These are phyloP conservation scores for Chrysodeixis includens DNA, from an alignment of 2,888 invertebrate genomes.

Conservation along the genomic window DNA sequence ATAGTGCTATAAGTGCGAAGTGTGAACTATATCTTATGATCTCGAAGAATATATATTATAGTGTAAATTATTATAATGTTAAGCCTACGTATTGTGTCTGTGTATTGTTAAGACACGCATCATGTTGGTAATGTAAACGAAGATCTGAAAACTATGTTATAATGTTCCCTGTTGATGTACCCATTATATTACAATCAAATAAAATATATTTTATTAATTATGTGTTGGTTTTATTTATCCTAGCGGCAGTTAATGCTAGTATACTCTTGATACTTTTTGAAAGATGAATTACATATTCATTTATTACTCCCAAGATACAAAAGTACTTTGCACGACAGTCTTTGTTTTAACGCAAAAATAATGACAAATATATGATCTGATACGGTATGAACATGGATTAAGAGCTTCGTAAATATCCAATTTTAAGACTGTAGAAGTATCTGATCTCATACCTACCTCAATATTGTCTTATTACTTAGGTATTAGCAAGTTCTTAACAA, in stretches of 20 bases:
- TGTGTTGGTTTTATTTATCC: conserved; percentile 50
- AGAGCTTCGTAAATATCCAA: too few relatives aligned
- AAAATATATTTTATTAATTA: conserved; percentile 52
- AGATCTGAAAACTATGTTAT: conserved; percentile 50
- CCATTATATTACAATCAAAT: conserved; percentile 49
- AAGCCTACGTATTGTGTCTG: conserved; percentile 51
- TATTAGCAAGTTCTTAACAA: too few relatives aligned
- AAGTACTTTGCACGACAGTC: too few relatives aligned
- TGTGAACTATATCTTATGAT: conserved; percentile 59
- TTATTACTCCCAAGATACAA: too few relatives aligned
- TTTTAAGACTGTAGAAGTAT: too few relatives aligned
- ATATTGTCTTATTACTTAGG: too few relatives aligned
- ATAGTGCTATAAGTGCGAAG: conserved; percentile 52
- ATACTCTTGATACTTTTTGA: too few relatives aligned
- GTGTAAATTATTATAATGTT: conserved; percentile 56
- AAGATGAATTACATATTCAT: too few relatives aligned
- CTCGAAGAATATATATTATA: conserved; percentile 55
- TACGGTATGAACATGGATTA: not conserved
- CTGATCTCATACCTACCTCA: too few relatives aligned
- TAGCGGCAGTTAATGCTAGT: too few relatives aligned
- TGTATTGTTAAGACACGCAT: conserved; percentile 43
- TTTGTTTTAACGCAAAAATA: not conserved
- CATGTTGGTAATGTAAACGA: conserved; percentile 46
- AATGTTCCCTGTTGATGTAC: conserved; percentile 52
- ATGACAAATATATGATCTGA: not conserved